Percentiles rank a stretch among this genome's conserved stretches.
phyloP scores from a whole-genome alignment of 1,140 invertebrate species.

The Drosophila burlai region DNA sequence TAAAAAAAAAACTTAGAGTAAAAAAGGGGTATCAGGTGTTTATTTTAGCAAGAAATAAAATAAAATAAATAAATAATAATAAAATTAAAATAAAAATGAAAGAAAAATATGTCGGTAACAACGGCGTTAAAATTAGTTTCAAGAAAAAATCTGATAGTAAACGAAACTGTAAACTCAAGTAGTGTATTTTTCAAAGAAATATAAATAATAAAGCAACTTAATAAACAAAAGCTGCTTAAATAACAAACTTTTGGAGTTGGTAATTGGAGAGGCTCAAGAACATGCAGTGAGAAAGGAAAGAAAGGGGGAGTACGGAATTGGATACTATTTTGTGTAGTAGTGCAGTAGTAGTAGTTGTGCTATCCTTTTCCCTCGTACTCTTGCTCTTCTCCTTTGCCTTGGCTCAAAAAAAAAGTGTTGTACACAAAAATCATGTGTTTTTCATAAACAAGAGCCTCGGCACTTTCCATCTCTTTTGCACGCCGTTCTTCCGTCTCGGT shows the following conservation, averaged over 20 bases:
- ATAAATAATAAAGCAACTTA: neutral
- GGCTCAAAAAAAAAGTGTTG: conserved; percentile 51
- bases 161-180: conserved; percentile 4
- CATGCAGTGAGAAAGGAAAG: neutral
- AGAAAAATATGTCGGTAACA: no score
- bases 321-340: conserved; percentile 26
- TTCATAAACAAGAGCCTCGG: conserved; percentile 59
- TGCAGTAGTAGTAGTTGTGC: conserved; percentile 21
- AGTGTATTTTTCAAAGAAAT: conserved; percentile 5
- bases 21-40: neutral
- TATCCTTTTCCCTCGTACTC: neutral
- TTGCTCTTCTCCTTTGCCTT: conserved; percentile 2
- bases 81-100: neutral
- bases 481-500: conserved; percentile 13
- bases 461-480: conserved; percentile 21
- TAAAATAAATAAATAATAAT: no score
- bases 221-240: conserved; percentile 5
- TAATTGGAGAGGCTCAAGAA: conserved; percentile 8
- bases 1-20: neutral
- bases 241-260: neutral
- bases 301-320: neutral
- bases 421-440: conserved; percentile 78
- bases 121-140: no score
- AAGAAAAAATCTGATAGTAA: neutral
- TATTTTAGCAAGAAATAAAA: neutral